These are phyloP conservation scores for Euwallacea similis DNA, from an alignment of 1,140 invertebrate genomes.

Conservation along the genomic window DNA sequence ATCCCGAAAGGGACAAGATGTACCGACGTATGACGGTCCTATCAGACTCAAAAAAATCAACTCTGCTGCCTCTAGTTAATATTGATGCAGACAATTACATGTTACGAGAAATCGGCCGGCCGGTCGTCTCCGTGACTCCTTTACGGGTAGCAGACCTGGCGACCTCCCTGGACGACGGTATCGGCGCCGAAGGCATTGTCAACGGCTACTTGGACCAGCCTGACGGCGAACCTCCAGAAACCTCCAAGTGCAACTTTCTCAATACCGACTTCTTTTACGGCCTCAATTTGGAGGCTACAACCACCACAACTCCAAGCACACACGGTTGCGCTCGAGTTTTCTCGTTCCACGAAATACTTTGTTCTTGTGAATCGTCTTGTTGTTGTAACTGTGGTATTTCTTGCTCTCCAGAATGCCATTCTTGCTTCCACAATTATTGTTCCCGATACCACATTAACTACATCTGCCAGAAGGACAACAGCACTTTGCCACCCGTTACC, in stretches of 20 bases:
- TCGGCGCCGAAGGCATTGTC: conserved; percentile 24
- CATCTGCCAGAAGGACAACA: conserved; percentile 61
- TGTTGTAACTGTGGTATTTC: conserved; percentile 66
- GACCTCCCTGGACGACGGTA: conserved; percentile 45
- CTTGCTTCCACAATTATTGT: conserved; percentile 68
- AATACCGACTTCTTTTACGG: conserved; percentile 28
- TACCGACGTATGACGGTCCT: conserved; percentile 38
- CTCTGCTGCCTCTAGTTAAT: conserved; percentile 44
- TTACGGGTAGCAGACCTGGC: conserved; percentile 46
- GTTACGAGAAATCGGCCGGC: conserved; percentile 55
- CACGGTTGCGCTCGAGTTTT: conserved; percentile 57
- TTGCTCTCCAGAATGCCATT: conserved; percentile 67
- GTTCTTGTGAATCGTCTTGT: conserved; percentile 58
- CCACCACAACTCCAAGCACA: conserved; percentile 17
- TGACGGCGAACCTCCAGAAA: conserved; percentile 8
- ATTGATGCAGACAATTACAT: conserved; percentile 68
- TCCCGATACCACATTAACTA: conserved; percentile 59
- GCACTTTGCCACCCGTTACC: conserved; percentile 58
- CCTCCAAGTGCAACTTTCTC: neutral
- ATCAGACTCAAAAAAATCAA: conserved; percentile 38
- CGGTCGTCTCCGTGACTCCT: conserved; percentile 42
- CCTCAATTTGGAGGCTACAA: conserved; percentile 25
- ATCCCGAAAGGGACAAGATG: conserved; percentile 42
- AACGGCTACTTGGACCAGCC: conserved; percentile 21
- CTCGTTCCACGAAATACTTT: conserved; percentile 60